Base-by-base conservation (phyloP, 1,140 invertebrate genomes). In the Procambarus clarkii region DNA sequence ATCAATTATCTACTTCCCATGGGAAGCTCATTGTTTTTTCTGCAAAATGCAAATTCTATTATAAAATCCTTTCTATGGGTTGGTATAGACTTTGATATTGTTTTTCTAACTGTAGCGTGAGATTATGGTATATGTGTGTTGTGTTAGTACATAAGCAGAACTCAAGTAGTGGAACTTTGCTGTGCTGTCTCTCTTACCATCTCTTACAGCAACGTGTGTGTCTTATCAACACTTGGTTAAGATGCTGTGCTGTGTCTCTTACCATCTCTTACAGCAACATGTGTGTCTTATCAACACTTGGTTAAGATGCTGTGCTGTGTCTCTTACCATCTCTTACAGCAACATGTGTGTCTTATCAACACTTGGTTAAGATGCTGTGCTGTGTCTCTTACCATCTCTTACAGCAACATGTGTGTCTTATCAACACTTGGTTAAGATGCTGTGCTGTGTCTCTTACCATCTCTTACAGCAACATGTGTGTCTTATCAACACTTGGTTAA, bases 21-120 rank as follows among this genome's bases (percentile, higher is more conserved):
- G 82, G 82, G 89, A 83, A 91, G 83, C 81, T 91, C 45, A 48
- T 85, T 90, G 58, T 91, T 91, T 84, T 85, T 86, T 85, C 58
- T 87, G 85, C 85, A 87, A 87, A 87, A 54, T 87, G 85, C 85
- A 87, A 91, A 69, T 79, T 91, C 82, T 91, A 85, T 91, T 89
- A 82, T 89, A 44, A 89, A 81, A 89, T 89, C 87, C 87, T 89
- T 89, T 89, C 79, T 89, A 89, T 89, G 80, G 87, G 87, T 89
- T 87, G 85, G 80, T 89, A 64, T 82, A 89, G 80, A 82, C 69
- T 89, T 89, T 54, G 60, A 87, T 79, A 15, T 44, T 87, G 77
- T 50, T 87, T 87, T 76, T 87, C 71, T 79, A 77, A 87, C 85
- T 76, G 11, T 45, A 82, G 48, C 48, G 24, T 82, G 60, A 64